Conservation (phyloP, 1,140 invertebrate genomes). For the Calephelis virginiensis region DNA sequence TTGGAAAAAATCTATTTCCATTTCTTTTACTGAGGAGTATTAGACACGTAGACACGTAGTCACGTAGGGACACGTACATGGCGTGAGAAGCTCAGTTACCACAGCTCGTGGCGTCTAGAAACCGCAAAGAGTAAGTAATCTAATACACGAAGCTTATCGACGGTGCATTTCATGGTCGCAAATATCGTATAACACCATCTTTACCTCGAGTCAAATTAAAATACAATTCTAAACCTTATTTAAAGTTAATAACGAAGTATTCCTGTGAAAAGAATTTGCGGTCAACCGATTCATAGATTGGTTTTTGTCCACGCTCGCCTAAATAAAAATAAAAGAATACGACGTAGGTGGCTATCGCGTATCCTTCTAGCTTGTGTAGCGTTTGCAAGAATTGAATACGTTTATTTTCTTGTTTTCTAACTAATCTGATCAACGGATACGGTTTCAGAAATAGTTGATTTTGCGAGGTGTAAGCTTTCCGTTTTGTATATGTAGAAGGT, state of each 20-base stretch:
- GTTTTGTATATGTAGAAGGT: neutral
- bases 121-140: slow-evolving; percentile 73
- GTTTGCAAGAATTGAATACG: slow-evolving; percentile 50
- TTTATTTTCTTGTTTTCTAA: slow-evolving; percentile 43
- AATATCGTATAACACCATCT: slow-evolving; percentile 65
- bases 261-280: slow-evolving; percentile 37
- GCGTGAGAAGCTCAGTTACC: slow-evolving; percentile 67
- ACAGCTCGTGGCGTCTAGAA: slow-evolving; percentile 69
- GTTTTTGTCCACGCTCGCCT: slow-evolving; percentile 59
- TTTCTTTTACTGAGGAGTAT: slow-evolving; percentile 3
- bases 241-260: slow-evolving; percentile 29
- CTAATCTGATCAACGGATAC: slow-evolving; percentile 43
- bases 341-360: slow-evolving; percentile 59
- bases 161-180: slow-evolving; percentile 68
- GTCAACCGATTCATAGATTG: slow-evolving; percentile 66
- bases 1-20: slow-evolving; percentile 1
- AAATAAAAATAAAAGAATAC: slow-evolving; percentile 56
- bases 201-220: slow-evolving; percentile 29
- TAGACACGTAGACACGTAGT: slow-evolving; percentile 24
- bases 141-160: slow-evolving; percentile 74
- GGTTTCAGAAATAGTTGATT: slow-evolving; percentile 28
- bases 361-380: slow-evolving; percentile 47
- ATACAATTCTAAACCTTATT: slow-evolving; percentile 45
- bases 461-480: slow-evolving; percentile 20
- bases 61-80: slow-evolving; percentile 34